Percentiles rank a stretch among this genome's conserved stretches.
phyloP scores from a whole-genome alignment of 2,113 vertebrate species.

The Ahaetulla prasina region DNA sequence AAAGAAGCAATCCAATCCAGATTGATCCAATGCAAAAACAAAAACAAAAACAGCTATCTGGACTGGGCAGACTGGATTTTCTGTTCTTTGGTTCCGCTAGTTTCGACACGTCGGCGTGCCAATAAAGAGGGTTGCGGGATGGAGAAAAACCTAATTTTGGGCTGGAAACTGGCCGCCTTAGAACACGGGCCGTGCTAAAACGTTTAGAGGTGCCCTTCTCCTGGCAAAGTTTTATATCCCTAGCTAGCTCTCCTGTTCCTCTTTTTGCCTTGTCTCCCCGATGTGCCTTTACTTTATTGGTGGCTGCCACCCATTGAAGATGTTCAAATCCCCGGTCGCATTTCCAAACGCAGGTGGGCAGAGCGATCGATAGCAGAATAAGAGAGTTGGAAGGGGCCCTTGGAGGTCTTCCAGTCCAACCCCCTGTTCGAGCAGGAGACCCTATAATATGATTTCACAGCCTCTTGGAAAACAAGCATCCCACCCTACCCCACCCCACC shows the following conservation, averaged over 20 bases:
- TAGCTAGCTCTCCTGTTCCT: slow-evolving; percentile 5
- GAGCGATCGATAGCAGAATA: not conserved
- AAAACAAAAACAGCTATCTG: no score
- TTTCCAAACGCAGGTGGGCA: not conserved
- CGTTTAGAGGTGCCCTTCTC: not conserved
- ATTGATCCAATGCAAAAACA: not conserved
- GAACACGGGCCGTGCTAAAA: not conserved
- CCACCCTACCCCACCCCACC: not conserved
- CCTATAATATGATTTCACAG: not conserved
- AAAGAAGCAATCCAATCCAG: not conserved
- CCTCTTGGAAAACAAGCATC: rapidly evolving
- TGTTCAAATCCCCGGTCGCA: slow-evolving; percentile 1
- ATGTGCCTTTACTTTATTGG: slow-evolving; percentile 53
- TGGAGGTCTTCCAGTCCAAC: not conserved
- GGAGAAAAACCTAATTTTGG: slow-evolving; percentile 25
- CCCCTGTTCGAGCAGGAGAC: not conserved
- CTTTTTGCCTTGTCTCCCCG: not conserved
- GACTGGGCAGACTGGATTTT: not conserved
- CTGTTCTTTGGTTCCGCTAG: no score
- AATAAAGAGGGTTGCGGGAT: not conserved
- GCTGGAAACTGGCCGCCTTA: not conserved
- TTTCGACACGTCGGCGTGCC: not conserved
- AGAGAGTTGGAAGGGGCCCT: not conserved
- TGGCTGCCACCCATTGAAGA: not conserved
- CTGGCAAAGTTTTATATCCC: slow-evolving; percentile 1